These are phyloP conservation scores for Nemotelus pantherinus DNA, from an alignment of 2,888 invertebrate species.

Conservation along the genomic window DNA sequence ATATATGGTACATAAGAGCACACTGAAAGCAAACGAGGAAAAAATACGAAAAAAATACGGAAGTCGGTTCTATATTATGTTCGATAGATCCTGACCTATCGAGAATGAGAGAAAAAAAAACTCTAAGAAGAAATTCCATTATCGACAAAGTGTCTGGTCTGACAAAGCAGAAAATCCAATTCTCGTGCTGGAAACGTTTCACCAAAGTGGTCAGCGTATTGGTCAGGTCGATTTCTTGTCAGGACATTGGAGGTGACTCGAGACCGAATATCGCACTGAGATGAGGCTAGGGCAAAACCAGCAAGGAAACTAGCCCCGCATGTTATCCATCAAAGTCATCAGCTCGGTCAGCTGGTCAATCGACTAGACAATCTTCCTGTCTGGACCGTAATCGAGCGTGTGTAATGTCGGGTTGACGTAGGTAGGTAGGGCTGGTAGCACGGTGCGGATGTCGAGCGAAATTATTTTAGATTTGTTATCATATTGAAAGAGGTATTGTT, in stretches of 20 bases:
- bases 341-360: constrained; percentile 21
- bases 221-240: constrained; percentile 17
- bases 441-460: too few relatives aligned
- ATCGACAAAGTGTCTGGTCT: constrained; percentile 42
- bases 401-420: background rate
- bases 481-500: too few relatives aligned
- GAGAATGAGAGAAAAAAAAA: background rate
- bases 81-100: too few relatives aligned
- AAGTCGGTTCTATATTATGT: too few relatives aligned
- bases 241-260: background rate
- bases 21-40: too few relatives aligned
- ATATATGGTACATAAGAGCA: too few relatives aligned
- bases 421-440: too few relatives aligned
- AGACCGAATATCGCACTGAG: background rate
- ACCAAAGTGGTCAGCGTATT: background rate
- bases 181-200: constrained; percentile 1
- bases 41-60: too few relatives aligned
- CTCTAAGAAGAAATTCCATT: constrained; percentile 28
- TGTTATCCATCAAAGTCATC: constrained; percentile 29
- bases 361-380: constrained; percentile 35
- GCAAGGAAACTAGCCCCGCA: constrained; percentile 4
- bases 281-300: background rate
- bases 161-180: constrained; percentile 42
- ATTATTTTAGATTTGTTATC: too few relatives aligned
- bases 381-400: constrained; percentile 16